Evolutionary conservation across 2,888 invertebrate species (phyloP).

Genomic region (Rotaria sp.): DNA sequence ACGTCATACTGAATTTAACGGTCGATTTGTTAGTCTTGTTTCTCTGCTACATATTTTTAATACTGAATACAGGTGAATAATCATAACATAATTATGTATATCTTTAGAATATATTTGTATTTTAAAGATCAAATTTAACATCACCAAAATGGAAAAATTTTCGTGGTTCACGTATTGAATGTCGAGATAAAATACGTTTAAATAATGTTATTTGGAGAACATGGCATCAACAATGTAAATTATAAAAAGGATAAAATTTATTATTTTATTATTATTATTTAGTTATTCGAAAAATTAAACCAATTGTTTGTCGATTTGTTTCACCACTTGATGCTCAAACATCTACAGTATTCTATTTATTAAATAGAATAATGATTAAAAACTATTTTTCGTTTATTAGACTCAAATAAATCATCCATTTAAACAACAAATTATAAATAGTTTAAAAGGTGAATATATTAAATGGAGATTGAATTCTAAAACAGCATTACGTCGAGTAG

Average conservation of each 20-base stretch:
- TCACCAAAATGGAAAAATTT: conserved; percentile 99
- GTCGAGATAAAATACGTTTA: conserved; percentile 96
- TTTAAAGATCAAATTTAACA: conserved; percentile 33
- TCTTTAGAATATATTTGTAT: neutral
- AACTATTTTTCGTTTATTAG: neutral
- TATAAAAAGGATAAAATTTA: neutral
- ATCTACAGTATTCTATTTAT: neutral
- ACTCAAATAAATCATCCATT: neutral
- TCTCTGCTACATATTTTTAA: neutral
- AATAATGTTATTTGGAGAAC: conserved; percentile 99
- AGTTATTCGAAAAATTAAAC: conserved; percentile 4
- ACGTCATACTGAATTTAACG: neutral
- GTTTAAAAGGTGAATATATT: conserved; percentile 20
- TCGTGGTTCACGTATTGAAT: conserved; percentile 87
- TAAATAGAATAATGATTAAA: neutral
- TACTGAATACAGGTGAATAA: neutral
- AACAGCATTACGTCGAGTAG: neutral
- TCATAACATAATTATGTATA: neutral
- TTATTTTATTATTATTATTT: neutral
- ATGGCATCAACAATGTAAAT: conserved; percentile 76
- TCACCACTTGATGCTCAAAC: neutral
- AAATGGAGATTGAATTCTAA: conserved; percentile 7
- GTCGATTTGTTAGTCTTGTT: neutral
- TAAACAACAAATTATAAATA: neutral
- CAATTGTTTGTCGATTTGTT: conserved; percentile 18